These are phyloP conservation scores for Conomelus anceps DNA, from an alignment of 2,888 invertebrate genomes.

Conservation along the genomic window DNA sequence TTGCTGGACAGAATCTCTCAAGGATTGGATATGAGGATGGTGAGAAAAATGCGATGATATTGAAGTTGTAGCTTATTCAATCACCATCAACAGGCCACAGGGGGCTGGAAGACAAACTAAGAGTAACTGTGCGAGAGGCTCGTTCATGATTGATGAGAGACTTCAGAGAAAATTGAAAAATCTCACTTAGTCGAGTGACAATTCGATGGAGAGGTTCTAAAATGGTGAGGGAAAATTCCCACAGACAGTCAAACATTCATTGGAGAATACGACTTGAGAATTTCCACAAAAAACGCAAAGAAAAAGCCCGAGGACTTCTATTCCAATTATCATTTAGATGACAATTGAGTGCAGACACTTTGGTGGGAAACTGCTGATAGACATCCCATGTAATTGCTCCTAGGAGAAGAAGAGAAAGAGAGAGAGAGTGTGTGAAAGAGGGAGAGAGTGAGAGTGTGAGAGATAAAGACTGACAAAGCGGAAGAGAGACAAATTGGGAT, in stretches of 20 bases:
- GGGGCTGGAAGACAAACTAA: too few species aligned
- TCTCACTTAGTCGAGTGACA: neutral
- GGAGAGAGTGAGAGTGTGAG: neutral
- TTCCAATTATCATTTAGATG: neutral
- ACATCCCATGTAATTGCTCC: neutral
- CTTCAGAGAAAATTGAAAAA: neutral
- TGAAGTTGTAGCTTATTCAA: neutral
- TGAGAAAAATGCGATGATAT: neutral
- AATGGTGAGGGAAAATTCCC: too few species aligned
- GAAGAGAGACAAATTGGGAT: neutral
- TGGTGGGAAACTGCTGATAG: neutral
- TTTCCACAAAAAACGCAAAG: neutral
- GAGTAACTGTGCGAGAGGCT: neutral
- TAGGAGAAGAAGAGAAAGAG: neutral
- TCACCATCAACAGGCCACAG: neutral
- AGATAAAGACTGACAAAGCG: neutral
- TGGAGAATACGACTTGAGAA: neutral
- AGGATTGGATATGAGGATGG: too few species aligned
- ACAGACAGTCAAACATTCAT: neutral
- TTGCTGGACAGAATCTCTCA: neutral
- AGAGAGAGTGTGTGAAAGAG: neutral
- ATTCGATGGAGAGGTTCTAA: neutral
- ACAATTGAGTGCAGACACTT: neutral
- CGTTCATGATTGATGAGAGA: neutral
- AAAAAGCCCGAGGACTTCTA: neutral